Percentiles rank a stretch among this genome's conserved stretches.
These are phyloP conservation scores for Chaetophractus vellerosus DNA, from an alignment of 2,797 vertebrate species.

Conservation along the genomic window DNA sequence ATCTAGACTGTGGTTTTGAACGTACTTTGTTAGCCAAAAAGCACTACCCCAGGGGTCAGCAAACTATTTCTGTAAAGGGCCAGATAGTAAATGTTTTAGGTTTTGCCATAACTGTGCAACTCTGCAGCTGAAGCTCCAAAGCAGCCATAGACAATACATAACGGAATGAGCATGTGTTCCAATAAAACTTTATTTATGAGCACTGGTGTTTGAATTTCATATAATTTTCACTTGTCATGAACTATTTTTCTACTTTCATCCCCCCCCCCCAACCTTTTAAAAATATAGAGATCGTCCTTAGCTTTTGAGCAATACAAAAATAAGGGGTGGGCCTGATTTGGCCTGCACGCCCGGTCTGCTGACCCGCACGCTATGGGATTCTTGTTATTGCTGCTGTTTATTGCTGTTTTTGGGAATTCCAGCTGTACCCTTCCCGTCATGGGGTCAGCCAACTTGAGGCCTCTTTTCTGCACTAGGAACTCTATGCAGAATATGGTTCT, in stretches of 20 bases:
- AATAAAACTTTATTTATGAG: not conserved
- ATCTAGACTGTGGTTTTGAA: constrained; percentile 13
- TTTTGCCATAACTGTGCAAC: not conserved
- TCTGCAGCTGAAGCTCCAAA: not conserved
- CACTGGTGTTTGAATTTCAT: not conserved
- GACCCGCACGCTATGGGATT: not conserved
- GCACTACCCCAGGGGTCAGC: not conserved
- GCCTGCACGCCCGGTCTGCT: not conserved
- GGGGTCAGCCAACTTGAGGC: not conserved
- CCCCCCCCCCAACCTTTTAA: not conserved
- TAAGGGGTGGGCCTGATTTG: not conserved
- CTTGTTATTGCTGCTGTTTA: not conserved
- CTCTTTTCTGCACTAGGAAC: not conserved
- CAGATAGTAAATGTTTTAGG: not conserved
- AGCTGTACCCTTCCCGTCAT: not conserved
- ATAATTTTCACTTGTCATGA: not conserved
- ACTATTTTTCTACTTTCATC: not conserved
- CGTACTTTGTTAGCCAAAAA: constrained; percentile 3
- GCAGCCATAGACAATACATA: not conserved
- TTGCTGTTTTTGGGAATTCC: not conserved
- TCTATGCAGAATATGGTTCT: not conserved
- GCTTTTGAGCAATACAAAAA: not conserved
- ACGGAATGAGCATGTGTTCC: not conserved
- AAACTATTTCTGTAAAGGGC: not conserved
- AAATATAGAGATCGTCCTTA: not conserved